Evolutionary conservation across 1,140 invertebrate genomes (phyloP).

Genomic region (Caenorhabditis briggsae): DNA sequence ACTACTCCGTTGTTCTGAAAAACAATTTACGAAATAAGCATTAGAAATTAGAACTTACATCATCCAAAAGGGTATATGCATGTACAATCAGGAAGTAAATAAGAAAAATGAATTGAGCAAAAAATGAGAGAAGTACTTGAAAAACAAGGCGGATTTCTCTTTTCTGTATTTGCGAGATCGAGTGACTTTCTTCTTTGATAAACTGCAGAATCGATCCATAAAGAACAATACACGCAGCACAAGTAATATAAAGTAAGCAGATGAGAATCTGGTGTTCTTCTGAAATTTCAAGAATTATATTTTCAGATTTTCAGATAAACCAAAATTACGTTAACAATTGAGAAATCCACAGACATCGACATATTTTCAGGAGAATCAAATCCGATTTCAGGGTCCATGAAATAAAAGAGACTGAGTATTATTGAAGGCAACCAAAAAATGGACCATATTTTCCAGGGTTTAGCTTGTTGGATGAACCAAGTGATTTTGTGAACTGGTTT

Average conservation of each 20-base stretch:
- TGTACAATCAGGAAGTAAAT: background rate
- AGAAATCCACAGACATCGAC: background rate
- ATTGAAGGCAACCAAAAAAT: background rate
- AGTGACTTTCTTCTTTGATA: background rate
- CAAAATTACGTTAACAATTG: background rate
- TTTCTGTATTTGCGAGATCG: background rate
- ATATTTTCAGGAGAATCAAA: slow-evolving; percentile 4
- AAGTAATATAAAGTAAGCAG: background rate
- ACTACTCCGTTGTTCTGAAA: background rate
- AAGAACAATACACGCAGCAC: background rate
- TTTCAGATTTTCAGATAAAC: background rate
- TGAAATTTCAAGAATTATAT: background rate
- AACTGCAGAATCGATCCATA: background rate
- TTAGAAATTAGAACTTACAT: background rate
- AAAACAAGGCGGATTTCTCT: background rate
- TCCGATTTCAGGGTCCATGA: background rate
- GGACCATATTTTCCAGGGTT: background rate
- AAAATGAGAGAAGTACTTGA: background rate
- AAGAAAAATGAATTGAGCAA: background rate
- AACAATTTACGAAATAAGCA: background rate
- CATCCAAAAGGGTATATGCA: background rate
- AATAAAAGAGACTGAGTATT: background rate
- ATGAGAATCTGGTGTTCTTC: background rate
- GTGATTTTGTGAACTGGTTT: background rate
- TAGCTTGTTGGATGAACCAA: background rate